These are phyloP conservation scores for Lasius platythorax DNA, from an alignment of 2,888 invertebrate genomes.

Conservation along the genomic window DNA sequence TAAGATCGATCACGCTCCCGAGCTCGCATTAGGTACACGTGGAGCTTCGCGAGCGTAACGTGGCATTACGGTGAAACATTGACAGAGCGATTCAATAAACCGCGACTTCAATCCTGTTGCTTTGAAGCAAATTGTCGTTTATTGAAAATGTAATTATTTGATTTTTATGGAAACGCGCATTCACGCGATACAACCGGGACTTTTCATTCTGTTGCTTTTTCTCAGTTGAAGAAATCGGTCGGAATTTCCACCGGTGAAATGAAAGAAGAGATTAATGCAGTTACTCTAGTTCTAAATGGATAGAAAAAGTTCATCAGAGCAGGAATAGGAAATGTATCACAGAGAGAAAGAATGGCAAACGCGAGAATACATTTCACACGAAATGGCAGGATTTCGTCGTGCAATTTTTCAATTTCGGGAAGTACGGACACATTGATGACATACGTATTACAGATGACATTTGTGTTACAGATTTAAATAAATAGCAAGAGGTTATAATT, in stretches of 20 bases:
- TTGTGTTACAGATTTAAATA: slow-evolving; percentile 11
- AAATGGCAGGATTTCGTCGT: neutral
- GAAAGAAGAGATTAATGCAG: slow-evolving; percentile 47
- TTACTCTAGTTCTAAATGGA: slow-evolving; percentile 33
- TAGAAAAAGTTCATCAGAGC: slow-evolving; percentile 29
- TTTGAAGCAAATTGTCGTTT: slow-evolving; percentile 45
- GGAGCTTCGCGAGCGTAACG: slow-evolving; percentile 39
- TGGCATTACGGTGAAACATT: slow-evolving; percentile 40
- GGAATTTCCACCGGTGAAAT: slow-evolving; percentile 29
- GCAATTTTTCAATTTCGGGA: slow-evolving; percentile 18
- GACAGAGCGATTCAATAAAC: slow-evolving; percentile 29
- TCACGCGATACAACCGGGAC: slow-evolving; percentile 18
- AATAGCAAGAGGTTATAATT: neutral
- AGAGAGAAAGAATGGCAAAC: slow-evolving; percentile 22
- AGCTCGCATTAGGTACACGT: slow-evolving; percentile 54
- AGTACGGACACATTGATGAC: too few species aligned
- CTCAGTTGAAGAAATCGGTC: slow-evolving; percentile 31
- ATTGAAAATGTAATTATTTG: slow-evolving; percentile 51
- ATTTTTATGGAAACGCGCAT: slow-evolving; percentile 39
- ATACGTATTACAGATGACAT: neutral
- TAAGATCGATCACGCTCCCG: slow-evolving; percentile 59
- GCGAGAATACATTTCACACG: slow-evolving; percentile 4
- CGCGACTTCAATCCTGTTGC: slow-evolving; percentile 36
- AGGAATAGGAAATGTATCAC: slow-evolving; percentile 31
- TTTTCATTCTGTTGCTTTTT: slow-evolving; percentile 26